A percentile compares a stretch with the other conserved stretches of the same genome.
Evolutionary conservation across 2,113 vertebrate genomes (phyloP).

Genomic region (Grammomys dolichurus): DNA sequence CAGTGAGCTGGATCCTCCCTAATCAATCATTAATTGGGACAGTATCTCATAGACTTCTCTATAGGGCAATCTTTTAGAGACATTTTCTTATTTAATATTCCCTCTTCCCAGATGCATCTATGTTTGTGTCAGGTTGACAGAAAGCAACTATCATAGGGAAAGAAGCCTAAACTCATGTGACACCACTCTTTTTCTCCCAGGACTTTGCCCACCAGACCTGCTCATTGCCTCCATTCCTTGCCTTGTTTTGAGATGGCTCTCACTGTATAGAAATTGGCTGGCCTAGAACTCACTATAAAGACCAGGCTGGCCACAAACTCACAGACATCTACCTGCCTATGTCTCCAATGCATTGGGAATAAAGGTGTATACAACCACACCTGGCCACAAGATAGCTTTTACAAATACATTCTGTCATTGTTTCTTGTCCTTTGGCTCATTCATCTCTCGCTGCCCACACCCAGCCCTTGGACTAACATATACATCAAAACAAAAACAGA

Average conservation of each 20-base stretch:
- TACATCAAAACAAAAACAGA: background rate
- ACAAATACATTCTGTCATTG: background rate
- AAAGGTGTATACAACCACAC: background rate
- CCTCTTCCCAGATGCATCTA: background rate
- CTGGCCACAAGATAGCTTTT: background rate
- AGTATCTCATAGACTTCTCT: background rate
- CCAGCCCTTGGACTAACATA: background rate
- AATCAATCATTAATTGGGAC: background rate
- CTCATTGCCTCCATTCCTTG: background rate
- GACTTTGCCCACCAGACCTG: background rate
- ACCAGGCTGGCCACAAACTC: background rate
- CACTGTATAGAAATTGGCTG: background rate
- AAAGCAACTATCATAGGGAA: background rate
- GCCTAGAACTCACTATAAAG: background rate
- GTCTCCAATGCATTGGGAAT: background rate
- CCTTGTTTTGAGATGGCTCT: background rate
- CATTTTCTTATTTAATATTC: background rate
- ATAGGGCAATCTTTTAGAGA: background rate
- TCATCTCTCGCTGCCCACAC: background rate
- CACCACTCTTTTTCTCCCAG: background rate
- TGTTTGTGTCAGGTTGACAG: background rate
- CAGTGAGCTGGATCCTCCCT: background rate
- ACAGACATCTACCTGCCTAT: background rate
- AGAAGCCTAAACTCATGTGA: background rate
- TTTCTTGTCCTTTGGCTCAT: background rate